These are phyloP conservation scores for Tupiocoris notatus DNA, from an alignment of 2,888 invertebrate genomes.

Conservation along the genomic window DNA sequence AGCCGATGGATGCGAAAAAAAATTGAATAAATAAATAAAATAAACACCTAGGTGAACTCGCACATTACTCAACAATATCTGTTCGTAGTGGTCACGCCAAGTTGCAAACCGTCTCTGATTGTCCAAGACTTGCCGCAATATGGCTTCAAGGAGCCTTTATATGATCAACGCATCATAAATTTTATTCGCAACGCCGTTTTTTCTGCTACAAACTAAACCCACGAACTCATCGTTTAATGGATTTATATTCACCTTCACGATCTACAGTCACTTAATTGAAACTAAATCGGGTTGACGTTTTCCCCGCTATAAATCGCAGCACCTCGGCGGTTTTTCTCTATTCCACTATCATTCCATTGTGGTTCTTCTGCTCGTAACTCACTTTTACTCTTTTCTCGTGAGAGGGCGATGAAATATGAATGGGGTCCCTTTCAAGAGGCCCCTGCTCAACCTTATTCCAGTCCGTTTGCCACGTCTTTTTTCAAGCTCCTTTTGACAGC, in stretches of 20 bases:
- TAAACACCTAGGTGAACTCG: no score
- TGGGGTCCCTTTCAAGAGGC: background rate
- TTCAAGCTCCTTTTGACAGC: background rate
- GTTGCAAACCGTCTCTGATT: no score
- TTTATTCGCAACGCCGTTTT: background rate
- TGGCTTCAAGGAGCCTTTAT: no score
- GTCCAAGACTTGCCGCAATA: background rate
- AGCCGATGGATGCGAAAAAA: no score
- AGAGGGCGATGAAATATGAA: conserved; percentile 33
- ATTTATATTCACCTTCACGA: conserved; percentile 2
- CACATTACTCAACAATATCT: no score
- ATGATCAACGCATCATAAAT: no score
- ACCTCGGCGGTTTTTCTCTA: background rate
- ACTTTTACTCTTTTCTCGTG: conserved; percentile 10
- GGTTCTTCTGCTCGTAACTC: conserved; percentile 27
- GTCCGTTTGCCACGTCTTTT: background rate
- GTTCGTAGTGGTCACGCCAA: no score
- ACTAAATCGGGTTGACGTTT: conserved; percentile 20
- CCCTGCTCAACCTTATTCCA: background rate
- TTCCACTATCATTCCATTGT: conserved; percentile 4
- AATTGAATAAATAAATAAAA: no score
- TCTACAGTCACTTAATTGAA: background rate
- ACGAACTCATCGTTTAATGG: conserved; percentile 5
- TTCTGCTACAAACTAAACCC: background rate
- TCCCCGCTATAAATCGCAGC: conserved; percentile 8